Conservation (phyloP, 2,797 vertebrate species). For the Leptatherina wallacei region DNA sequence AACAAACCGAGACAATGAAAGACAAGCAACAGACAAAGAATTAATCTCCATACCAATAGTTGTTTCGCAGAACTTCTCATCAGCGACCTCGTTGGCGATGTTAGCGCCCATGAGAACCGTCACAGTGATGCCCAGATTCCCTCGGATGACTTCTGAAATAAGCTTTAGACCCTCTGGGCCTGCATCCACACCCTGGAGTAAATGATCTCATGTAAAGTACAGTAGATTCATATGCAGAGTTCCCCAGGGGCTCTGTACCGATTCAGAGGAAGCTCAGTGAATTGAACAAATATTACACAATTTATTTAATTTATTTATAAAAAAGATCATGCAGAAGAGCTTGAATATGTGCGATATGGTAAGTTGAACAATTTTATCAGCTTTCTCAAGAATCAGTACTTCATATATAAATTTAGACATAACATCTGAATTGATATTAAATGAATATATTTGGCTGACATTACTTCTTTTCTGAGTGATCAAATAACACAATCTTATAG, state of each 20-base stretch:
- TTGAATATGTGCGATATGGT: background rate
- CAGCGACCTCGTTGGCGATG: slow-evolving; percentile 95
- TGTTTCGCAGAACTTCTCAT: slow-evolving; percentile 97
- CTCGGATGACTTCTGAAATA: slow-evolving; percentile 92
- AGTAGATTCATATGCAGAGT: background rate
- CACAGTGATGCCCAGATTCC: slow-evolving; percentile 89
- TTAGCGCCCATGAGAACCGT: slow-evolving; percentile 97
- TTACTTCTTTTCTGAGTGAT: background rate
- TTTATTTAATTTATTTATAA: no score
- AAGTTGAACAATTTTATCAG: background rate
- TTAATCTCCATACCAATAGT: slow-evolving; percentile 88
- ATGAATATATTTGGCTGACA: background rate
- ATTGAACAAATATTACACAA: background rate
- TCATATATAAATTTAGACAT: background rate
- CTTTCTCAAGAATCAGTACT: background rate
- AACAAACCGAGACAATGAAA: background rate
- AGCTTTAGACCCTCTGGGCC: slow-evolving; percentile 93
- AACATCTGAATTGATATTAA: background rate
- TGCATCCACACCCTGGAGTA: slow-evolving; percentile 90
- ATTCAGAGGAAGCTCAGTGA: background rate
- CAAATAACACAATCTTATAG: background rate
- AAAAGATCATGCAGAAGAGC: background rate
- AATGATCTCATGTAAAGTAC: background rate
- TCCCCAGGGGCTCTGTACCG: background rate
- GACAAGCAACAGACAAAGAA: background rate